Evolutionary conservation across 2,797 vertebrate species (phyloP).

Genomic region (Labroides dimidiatus): DNA sequence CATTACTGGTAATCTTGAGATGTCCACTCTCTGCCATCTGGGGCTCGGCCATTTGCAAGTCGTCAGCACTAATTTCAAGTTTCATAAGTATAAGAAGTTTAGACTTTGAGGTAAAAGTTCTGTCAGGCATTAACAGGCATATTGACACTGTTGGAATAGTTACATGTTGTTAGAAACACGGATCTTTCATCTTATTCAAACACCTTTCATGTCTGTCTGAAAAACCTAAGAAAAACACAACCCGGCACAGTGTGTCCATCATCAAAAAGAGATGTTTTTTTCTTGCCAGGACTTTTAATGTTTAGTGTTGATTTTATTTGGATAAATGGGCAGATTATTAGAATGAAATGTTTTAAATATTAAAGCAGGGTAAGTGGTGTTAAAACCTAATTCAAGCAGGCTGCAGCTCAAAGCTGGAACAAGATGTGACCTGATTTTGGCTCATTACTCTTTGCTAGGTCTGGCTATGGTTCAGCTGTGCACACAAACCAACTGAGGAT

Average conservation of each 20-base stretch:
- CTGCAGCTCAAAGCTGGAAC: neutral
- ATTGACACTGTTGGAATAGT: slow-evolving; percentile 3
- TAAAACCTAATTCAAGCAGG: slow-evolving; percentile 1
- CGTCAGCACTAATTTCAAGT: slow-evolving; percentile 34
- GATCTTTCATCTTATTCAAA: slow-evolving; percentile 39
- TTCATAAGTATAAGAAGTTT: slow-evolving; percentile 6
- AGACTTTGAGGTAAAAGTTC: slow-evolving; percentile 27
- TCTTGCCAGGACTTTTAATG: slow-evolving; percentile 11
- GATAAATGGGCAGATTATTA: neutral
- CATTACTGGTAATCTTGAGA: slow-evolving; percentile 49
- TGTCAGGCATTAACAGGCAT: slow-evolving; percentile 18
- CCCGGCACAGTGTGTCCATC: slow-evolving; percentile 9
- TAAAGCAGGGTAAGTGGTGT: slow-evolving; percentile 2
- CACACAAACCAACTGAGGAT: slow-evolving; percentile 13
- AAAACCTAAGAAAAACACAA: slow-evolving; percentile 15
- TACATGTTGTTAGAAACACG: slow-evolving; percentile 1
- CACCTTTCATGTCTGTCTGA: slow-evolving; percentile 17
- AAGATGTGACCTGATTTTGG: slow-evolving; percentile 13
- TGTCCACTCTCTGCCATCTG: slow-evolving; percentile 40
- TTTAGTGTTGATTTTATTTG: neutral
- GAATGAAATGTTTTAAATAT: slow-evolving; percentile 4
- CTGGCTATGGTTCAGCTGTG: neutral
- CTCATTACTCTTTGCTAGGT: slow-evolving; percentile 10
- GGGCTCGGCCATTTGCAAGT: slow-evolving; percentile 30
- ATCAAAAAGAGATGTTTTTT: slow-evolving; percentile 49